These are phyloP conservation scores for Peucedramus taeniatus DNA, from an alignment of 2,113 vertebrate species.

Conservation along the genomic window DNA sequence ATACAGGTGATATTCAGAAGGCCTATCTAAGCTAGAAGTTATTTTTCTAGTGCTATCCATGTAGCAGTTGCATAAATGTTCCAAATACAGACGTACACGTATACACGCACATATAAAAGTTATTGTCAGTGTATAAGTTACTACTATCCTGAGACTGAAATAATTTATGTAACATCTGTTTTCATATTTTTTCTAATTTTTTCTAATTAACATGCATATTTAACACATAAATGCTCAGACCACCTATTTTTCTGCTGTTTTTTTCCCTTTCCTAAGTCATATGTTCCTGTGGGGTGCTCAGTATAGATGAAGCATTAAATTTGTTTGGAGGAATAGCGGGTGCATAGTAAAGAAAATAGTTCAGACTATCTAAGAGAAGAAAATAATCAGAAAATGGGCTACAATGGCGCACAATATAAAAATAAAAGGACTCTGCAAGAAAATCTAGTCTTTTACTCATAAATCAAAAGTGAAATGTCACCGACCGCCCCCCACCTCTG, in stretches of 20 bases:
- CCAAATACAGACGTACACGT: slow-evolving; percentile 57
- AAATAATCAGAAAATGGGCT: background rate
- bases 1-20: background rate
- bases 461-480: background rate
- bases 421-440: background rate
- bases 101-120: slow-evolving; percentile 71
- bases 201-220: slow-evolving; percentile 81
- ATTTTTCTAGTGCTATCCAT: slow-evolving; percentile 34
- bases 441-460: background rate
- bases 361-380: background rate
- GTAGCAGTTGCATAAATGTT: slow-evolving; percentile 46
- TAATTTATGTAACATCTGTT: slow-evolving; percentile 84
- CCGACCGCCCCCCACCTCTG: rapidly evolving
- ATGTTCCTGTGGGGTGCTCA: slow-evolving; percentile 32
- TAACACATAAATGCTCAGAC: slow-evolving; percentile 71
- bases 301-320: slow-evolving; percentile 38
- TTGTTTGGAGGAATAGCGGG: background rate
- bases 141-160: slow-evolving; percentile 72
- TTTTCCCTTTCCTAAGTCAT: slow-evolving; percentile 52
- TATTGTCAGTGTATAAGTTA: slow-evolving; percentile 77
- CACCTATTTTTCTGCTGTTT: slow-evolving; percentile 69
- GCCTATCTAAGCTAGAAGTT: background rate
- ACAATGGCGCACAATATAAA: background rate
- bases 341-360: slow-evolving; percentile 28
- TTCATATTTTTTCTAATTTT: slow-evolving; percentile 78